Base-by-base conservation (phyloP, 2,888 invertebrate genomes). In the Eilema caniola region DNA sequence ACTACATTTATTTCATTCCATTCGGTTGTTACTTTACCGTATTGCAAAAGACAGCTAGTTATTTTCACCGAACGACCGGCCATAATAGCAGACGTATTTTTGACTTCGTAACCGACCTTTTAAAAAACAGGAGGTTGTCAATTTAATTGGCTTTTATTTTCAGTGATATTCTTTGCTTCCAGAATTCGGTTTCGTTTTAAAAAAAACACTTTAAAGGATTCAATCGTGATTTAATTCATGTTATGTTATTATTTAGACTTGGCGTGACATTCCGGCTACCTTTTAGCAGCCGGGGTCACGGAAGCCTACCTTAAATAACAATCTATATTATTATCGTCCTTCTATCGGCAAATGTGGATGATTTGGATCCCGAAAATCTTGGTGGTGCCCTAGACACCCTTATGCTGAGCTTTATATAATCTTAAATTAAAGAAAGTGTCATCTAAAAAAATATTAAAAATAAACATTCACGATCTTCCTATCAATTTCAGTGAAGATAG, bases 11-110 rank as follows among this genome's bases (percentile, higher is more conserved):
- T 53, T 53, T 53, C 53, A 53, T 53, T 53, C 0, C 8, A n/a
- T 53, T 53, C 53, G 53, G n/a, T 53, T 53, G 53, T 53, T 53
- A 53, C 53, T 53, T 53, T 53, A 53, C 53, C 10, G n/a, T 53
- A 53, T 53, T 53, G 53, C 53, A 16, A 53, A 53, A 53, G 53
- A 53, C 53, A 53, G 53, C 53, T 53, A 53, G 53, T 53, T 53
- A n/a, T n/a, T 53, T n/a, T 53, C n/a, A n/a, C 0, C n/a, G 8
- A 53, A 53, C 20, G n/a, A 10, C 53, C 8, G 10, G 20, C 8
- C 20, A n/a, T 20, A 20, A 53, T 53, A n/a, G n/a, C 53, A 53
- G 53, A n/a, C 53, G 10, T n/a, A 53, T 53, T 53, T n/a, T 20
- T 53, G 53, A 1, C 53, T 53, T 53, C n/a, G 8, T 53, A n/a